Conservation (phyloP, 2,113 vertebrate species). For the Petaurus breviceps region DNA sequence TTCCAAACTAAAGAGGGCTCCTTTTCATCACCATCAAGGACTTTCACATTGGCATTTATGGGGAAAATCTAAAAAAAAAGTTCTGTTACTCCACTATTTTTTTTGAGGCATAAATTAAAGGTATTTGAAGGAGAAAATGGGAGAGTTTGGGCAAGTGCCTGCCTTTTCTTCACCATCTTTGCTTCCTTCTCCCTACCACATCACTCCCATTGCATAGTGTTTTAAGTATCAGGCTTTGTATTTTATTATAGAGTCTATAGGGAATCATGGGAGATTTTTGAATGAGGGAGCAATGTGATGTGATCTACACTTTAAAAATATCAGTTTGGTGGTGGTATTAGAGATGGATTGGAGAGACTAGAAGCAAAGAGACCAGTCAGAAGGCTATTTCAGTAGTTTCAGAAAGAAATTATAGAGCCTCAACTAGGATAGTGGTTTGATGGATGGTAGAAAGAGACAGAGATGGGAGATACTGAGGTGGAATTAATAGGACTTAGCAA, state of each 20-base stretch:
- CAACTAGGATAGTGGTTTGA: background rate
- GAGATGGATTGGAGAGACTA: background rate
- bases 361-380: background rate
- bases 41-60: constrained; percentile 53
- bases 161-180: too few species aligned
- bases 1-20: constrained; percentile 17
- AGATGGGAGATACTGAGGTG: background rate
- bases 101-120: too few species aligned
- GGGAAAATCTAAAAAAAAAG: background rate
- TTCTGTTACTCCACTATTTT: too few species aligned
- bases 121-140: too few species aligned
- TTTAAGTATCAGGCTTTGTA: background rate
- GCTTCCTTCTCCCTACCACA: too few species aligned
- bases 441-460: background rate
- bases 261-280: background rate
- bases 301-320: background rate
- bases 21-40: constrained; percentile 51
- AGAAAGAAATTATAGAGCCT: background rate
- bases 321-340: background rate
- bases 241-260: background rate
- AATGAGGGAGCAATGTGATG: background rate
- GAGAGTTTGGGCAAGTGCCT: too few species aligned
- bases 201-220: background rate
- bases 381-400: background rate
- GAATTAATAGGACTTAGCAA: background rate